Percentiles rank a stretch among this genome's conserved stretches.
Conservation (phyloP, 2,888 invertebrate genomes). For the Morinoia aosen region DNA sequence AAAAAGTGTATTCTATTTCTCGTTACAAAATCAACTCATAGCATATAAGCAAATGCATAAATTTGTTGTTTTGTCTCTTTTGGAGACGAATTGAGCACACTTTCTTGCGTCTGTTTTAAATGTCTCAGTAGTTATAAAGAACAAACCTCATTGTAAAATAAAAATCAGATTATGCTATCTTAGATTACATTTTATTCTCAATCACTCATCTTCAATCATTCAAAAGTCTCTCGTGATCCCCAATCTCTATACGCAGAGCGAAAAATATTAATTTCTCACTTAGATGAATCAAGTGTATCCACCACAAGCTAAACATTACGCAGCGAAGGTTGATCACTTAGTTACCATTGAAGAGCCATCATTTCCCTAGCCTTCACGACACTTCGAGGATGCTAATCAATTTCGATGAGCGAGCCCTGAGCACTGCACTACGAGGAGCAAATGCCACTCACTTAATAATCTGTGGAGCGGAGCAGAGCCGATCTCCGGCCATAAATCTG, state of each 20-base stretch:
- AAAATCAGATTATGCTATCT: too few species aligned
- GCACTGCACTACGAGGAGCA: background rate
- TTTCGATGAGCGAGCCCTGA: background rate
- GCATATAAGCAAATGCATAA: too few species aligned
- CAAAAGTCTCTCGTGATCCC: background rate
- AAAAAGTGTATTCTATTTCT: too few species aligned
- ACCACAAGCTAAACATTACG: background rate
- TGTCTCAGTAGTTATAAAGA: too few species aligned
- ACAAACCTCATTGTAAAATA: too few species aligned
- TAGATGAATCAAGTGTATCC: background rate
- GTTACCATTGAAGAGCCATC: background rate
- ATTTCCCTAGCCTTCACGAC: background rate
- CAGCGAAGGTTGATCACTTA: background rate
- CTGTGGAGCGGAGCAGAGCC: background rate
- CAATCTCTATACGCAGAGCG: background rate
- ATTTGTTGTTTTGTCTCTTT: too few species aligned
- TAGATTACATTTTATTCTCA: too few species aligned
- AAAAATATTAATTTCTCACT: background rate
- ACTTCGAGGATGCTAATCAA: background rate
- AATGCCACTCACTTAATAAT: slow-evolving; percentile 19
- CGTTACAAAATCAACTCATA: too few species aligned
- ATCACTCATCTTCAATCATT: background rate
- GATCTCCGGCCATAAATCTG: slow-evolving; percentile 13
- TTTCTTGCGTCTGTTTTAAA: too few species aligned
- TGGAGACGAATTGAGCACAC: too few species aligned